Conservation (phyloP, 2,888 invertebrate genomes). For the Amphipyra berbera region DNA sequence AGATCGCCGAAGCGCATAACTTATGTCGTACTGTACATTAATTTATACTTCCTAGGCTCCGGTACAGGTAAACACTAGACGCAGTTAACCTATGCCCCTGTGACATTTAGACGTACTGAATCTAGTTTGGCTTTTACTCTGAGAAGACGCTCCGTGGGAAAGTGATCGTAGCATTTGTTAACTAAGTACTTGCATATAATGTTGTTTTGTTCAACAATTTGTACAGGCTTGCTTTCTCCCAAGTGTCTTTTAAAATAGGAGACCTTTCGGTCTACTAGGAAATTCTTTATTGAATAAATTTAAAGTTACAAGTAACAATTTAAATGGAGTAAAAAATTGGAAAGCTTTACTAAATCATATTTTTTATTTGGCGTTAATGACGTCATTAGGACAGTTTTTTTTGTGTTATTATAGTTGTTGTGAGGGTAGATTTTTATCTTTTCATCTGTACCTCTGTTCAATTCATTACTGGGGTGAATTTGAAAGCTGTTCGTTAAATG, state of each 20-base stretch:
- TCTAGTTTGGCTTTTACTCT: slow-evolving; percentile 61
- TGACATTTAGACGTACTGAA: slow-evolving; percentile 69
- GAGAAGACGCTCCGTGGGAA: slow-evolving; percentile 64
- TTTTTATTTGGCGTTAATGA: too few species aligned
- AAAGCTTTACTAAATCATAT: too few species aligned
- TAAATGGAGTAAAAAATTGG: too few species aligned
- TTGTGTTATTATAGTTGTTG: too few species aligned
- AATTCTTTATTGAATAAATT: neutral
- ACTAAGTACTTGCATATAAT: slow-evolving; percentile 9
- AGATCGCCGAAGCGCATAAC: too few species aligned
- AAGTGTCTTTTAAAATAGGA: neutral
- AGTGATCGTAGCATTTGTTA: slow-evolving; percentile 38
- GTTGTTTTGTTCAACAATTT: slow-evolving; percentile 19
- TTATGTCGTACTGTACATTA: neutral
- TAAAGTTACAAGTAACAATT: too few species aligned
- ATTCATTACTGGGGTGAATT: neutral
- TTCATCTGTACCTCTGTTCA: too few species aligned
- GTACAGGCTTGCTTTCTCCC: slow-evolving; percentile 8
- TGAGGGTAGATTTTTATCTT: too few species aligned
- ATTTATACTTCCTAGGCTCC: slow-evolving; percentile 13
- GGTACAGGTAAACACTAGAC: slow-evolving; percentile 50
- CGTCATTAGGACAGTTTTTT: too few species aligned
- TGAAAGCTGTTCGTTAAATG: neutral
- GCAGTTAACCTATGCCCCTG: slow-evolving; percentile 69
- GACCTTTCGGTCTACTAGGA: neutral